These are phyloP conservation scores for Spicauda simplicius DNA, from an alignment of 2,888 invertebrate species.

Conservation along the genomic window DNA sequence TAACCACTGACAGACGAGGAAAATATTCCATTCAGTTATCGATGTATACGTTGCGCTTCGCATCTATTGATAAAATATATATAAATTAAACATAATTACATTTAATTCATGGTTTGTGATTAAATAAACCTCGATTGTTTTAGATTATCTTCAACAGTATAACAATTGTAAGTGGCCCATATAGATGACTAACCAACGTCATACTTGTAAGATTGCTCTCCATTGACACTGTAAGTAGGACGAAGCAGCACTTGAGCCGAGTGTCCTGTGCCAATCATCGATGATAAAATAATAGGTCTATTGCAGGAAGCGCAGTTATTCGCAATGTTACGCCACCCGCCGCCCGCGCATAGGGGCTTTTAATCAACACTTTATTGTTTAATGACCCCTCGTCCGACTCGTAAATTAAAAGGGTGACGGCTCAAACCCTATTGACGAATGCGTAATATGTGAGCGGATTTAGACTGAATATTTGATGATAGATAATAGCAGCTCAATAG, in stretches of 20 bases:
- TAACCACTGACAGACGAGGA: constrained; percentile 52
- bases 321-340: constrained; percentile 59
- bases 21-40: constrained; percentile 25
- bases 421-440: constrained; percentile 81
- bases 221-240: constrained; percentile 42
- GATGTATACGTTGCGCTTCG: too few species aligned
- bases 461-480: constrained; percentile 73
- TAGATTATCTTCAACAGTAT: neutral
- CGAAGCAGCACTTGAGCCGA: constrained; percentile 49
- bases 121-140: neutral
- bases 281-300: constrained; percentile 81
- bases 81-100: too few species aligned
- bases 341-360: constrained; percentile 82
- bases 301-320: constrained; percentile 81
- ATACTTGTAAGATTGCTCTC: constrained; percentile 30
- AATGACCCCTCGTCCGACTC: constrained; percentile 82
- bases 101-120: neutral
- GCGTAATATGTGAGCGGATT: constrained; percentile 77
- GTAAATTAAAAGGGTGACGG: constrained; percentile 85
- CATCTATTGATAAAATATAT: neutral
- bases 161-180: constrained; percentile 11
- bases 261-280: constrained; percentile 78
- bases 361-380: constrained; percentile 86
- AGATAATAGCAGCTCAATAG: constrained; percentile 56
- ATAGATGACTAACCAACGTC: constrained; percentile 17